Evolutionary conservation across 2,888 invertebrate species (phyloP).

Genomic region (Bellardia bayeri): DNA sequence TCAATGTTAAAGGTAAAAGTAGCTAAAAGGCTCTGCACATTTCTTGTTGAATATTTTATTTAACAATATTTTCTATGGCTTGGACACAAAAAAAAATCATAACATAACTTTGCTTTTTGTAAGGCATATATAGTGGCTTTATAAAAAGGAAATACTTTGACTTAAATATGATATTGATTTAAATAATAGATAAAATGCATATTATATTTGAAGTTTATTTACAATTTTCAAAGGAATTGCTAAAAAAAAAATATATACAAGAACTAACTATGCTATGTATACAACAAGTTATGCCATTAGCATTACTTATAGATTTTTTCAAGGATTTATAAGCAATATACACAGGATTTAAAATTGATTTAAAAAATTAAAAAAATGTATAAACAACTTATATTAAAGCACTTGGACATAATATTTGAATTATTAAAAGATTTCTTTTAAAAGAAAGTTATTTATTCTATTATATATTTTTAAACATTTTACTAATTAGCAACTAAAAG

Average conservation of each 20-base stretch:
- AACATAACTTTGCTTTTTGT: conserved; percentile 70
- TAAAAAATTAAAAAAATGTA: no score
- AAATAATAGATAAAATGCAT: conserved; percentile 72
- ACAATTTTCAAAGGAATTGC: conserved; percentile 47
- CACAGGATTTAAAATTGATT: no score
- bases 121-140: background rate
- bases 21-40: conserved; percentile 63
- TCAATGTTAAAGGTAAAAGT: conserved; percentile 56
- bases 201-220: conserved; percentile 54
- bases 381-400: no score
- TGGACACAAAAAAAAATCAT: conserved; percentile 48
- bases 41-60: conserved; percentile 56
- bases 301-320: conserved; percentile 29
- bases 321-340: background rate
- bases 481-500: no score
- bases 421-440: no score
- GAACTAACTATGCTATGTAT: conserved; percentile 3
- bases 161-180: conserved; percentile 67
- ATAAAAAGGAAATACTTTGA: conserved; percentile 25
- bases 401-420: no score
- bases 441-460: no score
- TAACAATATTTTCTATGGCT: conserved; percentile 12
- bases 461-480: no score
- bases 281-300: conserved; percentile 30
- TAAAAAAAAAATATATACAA: background rate